These are phyloP conservation scores for Thymelicus acteon DNA, from an alignment of 2,888 invertebrate species.

Conservation along the genomic window DNA sequence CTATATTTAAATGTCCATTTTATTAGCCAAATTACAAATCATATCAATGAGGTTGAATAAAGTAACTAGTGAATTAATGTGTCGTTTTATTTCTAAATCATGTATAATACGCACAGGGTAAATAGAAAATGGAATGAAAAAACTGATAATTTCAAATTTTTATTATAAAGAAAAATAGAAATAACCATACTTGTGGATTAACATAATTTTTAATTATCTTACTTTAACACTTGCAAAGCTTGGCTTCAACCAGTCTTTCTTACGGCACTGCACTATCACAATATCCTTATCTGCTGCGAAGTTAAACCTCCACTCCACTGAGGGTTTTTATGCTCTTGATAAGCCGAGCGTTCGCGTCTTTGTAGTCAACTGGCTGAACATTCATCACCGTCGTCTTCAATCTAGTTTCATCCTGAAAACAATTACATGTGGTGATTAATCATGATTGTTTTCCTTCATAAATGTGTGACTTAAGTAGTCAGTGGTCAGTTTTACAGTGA, in stretches of 20 bases:
- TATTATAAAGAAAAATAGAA: neutral
- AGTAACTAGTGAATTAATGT: slow-evolving; percentile 70
- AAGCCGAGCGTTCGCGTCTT: slow-evolving; percentile 89
- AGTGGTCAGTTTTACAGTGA: no score
- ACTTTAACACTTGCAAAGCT: neutral
- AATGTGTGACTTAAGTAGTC: no score
- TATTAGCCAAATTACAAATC: slow-evolving; percentile 81
- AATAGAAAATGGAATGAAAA: neutral
- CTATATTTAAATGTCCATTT: slow-evolving; percentile 65
- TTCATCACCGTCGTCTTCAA: slow-evolving; percentile 90
- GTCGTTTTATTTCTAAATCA: slow-evolving; percentile 45
- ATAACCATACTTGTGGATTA: neutral
- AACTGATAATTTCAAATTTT: neutral
- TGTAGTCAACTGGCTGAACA: slow-evolving; percentile 90
- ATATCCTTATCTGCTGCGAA: neutral
- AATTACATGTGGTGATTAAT: neutral
- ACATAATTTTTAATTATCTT: slow-evolving; percentile 20
- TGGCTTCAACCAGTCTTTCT: neutral
- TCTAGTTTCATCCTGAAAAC: slow-evolving; percentile 89
- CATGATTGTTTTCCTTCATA: no score
- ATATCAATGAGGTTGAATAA: slow-evolving; percentile 83
- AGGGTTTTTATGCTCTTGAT: slow-evolving; percentile 88
- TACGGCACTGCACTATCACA: neutral
- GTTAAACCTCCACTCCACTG: slow-evolving; percentile 82
- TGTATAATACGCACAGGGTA: neutral